Base-by-base conservation (phyloP, 2,113 vertebrate species). In the Nannobrachium achirus region DNA sequence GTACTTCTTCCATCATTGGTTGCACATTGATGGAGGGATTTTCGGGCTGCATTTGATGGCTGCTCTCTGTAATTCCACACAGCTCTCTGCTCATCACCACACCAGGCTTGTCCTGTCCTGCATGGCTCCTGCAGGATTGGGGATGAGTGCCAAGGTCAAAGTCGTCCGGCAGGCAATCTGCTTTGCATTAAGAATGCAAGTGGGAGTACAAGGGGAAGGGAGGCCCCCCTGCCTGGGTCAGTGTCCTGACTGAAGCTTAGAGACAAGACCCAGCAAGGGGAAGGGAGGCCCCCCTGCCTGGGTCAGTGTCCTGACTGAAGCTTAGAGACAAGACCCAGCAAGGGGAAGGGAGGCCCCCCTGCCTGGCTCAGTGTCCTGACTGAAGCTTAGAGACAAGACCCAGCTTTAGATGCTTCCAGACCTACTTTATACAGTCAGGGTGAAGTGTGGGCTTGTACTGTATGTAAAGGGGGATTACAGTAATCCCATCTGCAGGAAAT, bases 81-180 rank as follows among this genome's bases (percentile, higher is more conserved):
- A 48, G 45, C 45, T n/a, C 2, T 33, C 25, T 14, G 45, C 14
- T 48, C 45, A 48, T 48, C 45, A 13, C 11, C 45, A 52, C 45
- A 13, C 11, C 45, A 52, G 56, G 40, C 16, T 42, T 41, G 33
- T 42, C 7, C 1, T 4, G 16, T 52, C 40, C n/a, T n/a, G n/a
- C n/a, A n/a, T n/a, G n/a, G n/a, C n/a, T 16, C 39, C 8, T 19
- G 42, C 56, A 59, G 56, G 56, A 59, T 59, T n/a, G n/a, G n/a
- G n/a, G n/a, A 42, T 15, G 40, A 52, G 50, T 10, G 15, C 18
- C 25, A 19, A 52, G 18, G 50, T 52, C 18, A 20, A 18, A 18
- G 16, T 52, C 15, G 15, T n/a, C 45, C 45, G 14, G 45, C 45
- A 14, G 25, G 18, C 18, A 52, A 18, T 59, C 33, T 18, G 57